Base-by-base conservation (phyloP, 1,140 invertebrate genomes). In the Calliopsis andreniformis region DNA sequence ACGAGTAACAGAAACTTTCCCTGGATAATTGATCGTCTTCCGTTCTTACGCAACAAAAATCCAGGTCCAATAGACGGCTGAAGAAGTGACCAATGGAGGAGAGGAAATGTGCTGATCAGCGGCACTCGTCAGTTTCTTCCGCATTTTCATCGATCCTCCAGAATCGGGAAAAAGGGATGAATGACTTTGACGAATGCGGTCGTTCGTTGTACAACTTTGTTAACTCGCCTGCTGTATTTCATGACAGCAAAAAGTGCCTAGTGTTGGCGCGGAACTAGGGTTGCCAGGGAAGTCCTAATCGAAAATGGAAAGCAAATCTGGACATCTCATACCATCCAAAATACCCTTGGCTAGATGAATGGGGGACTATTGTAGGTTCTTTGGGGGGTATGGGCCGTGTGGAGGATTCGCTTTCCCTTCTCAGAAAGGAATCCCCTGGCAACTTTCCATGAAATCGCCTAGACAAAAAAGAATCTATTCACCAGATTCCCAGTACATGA, bases 11-110 rank as follows among this genome's bases (percentile, higher is more conserved):
- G 66, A 69, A 82, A 82, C 49, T 79, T 78, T 18, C 30, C 35
- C 4, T 16, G 71, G 56, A 75, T 82, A 85, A 85, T 85, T 73
- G 84, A 84, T 86, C 82, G 82, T 53, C 63, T 53, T 5, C 56
- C 51, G 66, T 83, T 68, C 79, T 80, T 56, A 47, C 51, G 23
- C 56, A 14, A 16, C n/a, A 42, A 32, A 72, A 63, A 53, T 14
- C 28, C 30, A 14, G 20, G 4, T 16, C n/a, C 20, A 16, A 45
- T 62, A 14, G 45, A 61, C 28, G 23, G 20, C n/a, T 6, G 53
- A 12, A 5, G 56, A n/a, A n/a, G 43, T 25, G 49, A 6, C n/a
- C 28, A 30, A 12, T 28, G 8, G 2, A 23, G 30, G 10, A 12
- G 32, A 0, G 66, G 42, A 10, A 30, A 47, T 42, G 7, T 14